These are phyloP conservation scores for Ceramica pisi DNA, from an alignment of 2,888 invertebrate species.

Conservation along the genomic window DNA sequence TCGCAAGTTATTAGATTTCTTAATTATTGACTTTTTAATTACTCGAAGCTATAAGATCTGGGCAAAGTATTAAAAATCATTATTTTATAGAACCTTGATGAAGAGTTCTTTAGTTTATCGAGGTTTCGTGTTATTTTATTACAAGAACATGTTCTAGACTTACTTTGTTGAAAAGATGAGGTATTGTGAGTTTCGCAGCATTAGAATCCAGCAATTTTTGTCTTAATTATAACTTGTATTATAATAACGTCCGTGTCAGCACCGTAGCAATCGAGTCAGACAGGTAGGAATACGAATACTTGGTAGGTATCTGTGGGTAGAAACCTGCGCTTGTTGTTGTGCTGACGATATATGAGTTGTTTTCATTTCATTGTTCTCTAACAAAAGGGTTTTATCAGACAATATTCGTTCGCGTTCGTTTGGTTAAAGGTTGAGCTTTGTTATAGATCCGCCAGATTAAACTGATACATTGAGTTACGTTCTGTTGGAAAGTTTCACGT, in stretches of 20 bases:
- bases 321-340: constrained; percentile 19
- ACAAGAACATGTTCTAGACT: too few relatives aligned
- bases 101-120: too few relatives aligned
- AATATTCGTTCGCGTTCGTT: not conserved
- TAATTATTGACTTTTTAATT: not conserved
- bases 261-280: not conserved
- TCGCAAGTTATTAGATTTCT: not conserved
- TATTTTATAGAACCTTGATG: not conserved
- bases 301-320: not conserved
- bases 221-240: too few relatives aligned
- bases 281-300: too few relatives aligned
- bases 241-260: too few relatives aligned
- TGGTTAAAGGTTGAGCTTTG: constrained; percentile 14
- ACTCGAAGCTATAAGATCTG: not conserved
- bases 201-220: not conserved
- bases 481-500: constrained; percentile 26
- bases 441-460: constrained; percentile 1
- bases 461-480: constrained; percentile 23
- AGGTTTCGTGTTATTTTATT: too few relatives aligned
- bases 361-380: constrained; percentile 24
- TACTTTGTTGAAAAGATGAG: too few relatives aligned
- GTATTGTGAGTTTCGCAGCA: not conserved
- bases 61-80: not conserved
- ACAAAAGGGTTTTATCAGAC: constrained; percentile 27
- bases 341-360: constrained; percentile 11